Evolutionary conservation across 1,140 invertebrate genomes (phyloP), one percentile per base, ranked within the genome.

Genomic region (Metopolophium dirhodum): DNA sequence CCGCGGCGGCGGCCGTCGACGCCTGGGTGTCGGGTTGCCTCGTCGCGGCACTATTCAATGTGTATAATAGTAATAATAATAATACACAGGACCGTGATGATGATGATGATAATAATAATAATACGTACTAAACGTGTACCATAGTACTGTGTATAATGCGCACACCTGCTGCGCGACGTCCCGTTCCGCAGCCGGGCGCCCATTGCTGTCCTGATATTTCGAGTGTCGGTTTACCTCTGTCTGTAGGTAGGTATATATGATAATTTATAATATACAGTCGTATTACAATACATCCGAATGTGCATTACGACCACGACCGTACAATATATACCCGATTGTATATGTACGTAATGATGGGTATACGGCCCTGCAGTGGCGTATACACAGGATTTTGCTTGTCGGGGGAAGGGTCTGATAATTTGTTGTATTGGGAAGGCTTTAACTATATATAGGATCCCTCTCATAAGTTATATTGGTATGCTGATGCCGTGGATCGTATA

Each of bases 151-250:
- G 61, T 77, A 18, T n/a, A 77, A 77, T 77, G 23, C 82, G 37
- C 82, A 41, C 82, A 83, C 82, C 82, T 83, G 82, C 82, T 83
- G 82, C 8, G 82, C 82, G 22, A 37, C 82, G 82, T 83, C 82
- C 82, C 82, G 82, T 83, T 83, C 82, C 82, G 82, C 82, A 41
- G 82, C 82, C n/a, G 82, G 37, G 37, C 82, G 37, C 82, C 82
- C 82, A 37, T 41, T 37, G 82, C 7, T 23, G 82, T 22, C 0
- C n/a, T 14, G 82, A 37, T 23, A 41, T 83, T 83, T 37, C 35
- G 37, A 83, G 82, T 83, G 82, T 83, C 37, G 30, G 61, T 77
- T 77, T 77, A 77, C 61, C 61, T n/a, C n/a, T 77, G 30, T 68
- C 51, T 22, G 20, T 22, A 54, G 18, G 22, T 7, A 54, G 51